Base-by-base conservation (phyloP, 2,888 invertebrate species). In the Eristalinus sepulchralis region DNA sequence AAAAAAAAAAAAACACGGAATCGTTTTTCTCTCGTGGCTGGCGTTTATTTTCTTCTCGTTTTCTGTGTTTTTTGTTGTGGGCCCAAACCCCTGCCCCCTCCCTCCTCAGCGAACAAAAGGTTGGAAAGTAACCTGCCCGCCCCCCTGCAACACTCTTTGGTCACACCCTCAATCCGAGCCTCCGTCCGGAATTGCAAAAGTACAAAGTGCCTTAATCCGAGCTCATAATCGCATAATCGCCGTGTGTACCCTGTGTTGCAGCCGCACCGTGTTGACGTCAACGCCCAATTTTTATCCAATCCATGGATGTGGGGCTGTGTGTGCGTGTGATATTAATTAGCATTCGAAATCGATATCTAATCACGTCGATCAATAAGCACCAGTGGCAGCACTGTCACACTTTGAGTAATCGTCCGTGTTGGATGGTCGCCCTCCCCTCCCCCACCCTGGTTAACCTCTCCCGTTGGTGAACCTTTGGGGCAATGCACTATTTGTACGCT, bases 281-380 rank as follows among this genome's bases (percentile, higher is more conserved):
- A 57, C 57, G 57, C 34, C 55, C 57, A 57, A 57, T 57, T 57
- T 57, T 24, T 57, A 3, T 57, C 11, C 57, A 24, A 22, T 24
- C 57, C 9, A 11, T 24, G 17, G 1, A 9, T 33, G 20, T n/a
- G 36, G 4, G 13, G 5, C 20, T n/a, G 47, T 62, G 47, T 59
- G 81, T 81, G 81, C 81, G 73, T 76, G 76, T 66, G 76, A 83
- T 86, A 86, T 86, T 86, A 86, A 83, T 86, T 86, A 86, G 86
- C 86, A 86, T 83, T 86, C 83, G 36, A 66, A 83, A 83, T 86
- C 83, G 78, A 83, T 86, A 86, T 86, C 86, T 86, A 86, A 86
- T 78, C 86, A 86, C 86, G 86, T 86, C 86, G 86, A 86, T 86
- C 86, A 83, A 86, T 86, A 86, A 79, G 78, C 83, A 79, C 77